Evolutionary conservation across 2,888 invertebrate genomes (phyloP), one percentile per base, ranked within the genome.

Genomic region (Lottia gigantea): DNA sequence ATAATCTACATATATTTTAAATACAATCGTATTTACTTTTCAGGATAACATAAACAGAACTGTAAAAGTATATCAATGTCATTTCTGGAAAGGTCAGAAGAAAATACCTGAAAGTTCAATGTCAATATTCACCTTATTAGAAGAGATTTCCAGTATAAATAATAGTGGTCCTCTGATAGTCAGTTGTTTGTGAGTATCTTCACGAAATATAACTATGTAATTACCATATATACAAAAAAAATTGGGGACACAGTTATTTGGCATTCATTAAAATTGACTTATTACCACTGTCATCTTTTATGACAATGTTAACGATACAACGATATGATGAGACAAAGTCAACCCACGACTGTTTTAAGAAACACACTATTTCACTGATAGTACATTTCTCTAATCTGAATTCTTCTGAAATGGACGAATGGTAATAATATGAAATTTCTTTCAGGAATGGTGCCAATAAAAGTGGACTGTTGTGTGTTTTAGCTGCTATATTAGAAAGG

Each of bases 381-480:
- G n/a, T n/a, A n/a, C n/a, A n/a, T n/a, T n/a, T n/a, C n/a, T n/a
- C n/a, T n/a, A n/a, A n/a, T n/a, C n/a, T n/a, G n/a, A n/a, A n/a
- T n/a, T n/a, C n/a, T n/a, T n/a, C n/a, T n/a, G n/a, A n/a, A n/a
- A n/a, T n/a, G n/a, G n/a, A n/a, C 23, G 47, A 14, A 3, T 55
- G 16, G 2, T 49, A 23, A 26, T 12, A 16, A 2, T 25, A 25
- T 15, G 23, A 16, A 62, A 23, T 65, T 55, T 64, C 3, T 46
- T 71, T 12, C 49, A 78, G 78, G 69, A 76, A 78, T 68, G 78
- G 78, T 8, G 74, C 66, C 31, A 75, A 76, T 47, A 75, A 73
- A 45, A 75, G 75, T 62, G 78, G 78, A 6, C 47, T 78, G 45
- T 78, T 63, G 62, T 78, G 78, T 73, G 77, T 77, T 6, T 65